A percentile compares a stretch with the other conserved stretches of the same genome.
Conservation (phyloP, 2,113 vertebrate genomes). For the Murina feae region DNA sequence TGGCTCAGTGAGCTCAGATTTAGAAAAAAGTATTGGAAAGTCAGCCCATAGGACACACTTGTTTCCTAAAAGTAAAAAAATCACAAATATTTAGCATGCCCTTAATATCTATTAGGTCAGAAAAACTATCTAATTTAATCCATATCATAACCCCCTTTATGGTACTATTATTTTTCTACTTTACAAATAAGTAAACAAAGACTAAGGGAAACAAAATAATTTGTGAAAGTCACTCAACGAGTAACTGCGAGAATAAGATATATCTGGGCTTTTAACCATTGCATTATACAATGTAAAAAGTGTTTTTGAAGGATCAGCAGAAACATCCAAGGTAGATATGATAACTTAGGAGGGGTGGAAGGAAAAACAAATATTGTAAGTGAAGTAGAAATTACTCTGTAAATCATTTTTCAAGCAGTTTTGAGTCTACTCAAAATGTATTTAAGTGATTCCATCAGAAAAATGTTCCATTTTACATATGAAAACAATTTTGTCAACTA, state of each 20-base stretch:
- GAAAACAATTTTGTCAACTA: conserved; percentile 12
- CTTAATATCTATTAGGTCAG: background rate
- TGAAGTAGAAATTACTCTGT: background rate
- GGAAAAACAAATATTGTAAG: background rate
- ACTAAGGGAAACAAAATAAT: background rate
- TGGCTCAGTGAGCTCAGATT: background rate
- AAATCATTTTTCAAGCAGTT: background rate
- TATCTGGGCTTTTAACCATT: background rate
- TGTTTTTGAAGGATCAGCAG: background rate
- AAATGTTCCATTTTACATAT: background rate
- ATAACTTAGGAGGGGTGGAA: background rate
- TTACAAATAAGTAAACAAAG: conserved; percentile 5
- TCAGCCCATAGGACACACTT: background rate
- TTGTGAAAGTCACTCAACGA: background rate
- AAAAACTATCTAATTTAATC: background rate
- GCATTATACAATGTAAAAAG: background rate
- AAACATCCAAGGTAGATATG: background rate
- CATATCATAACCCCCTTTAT: background rate
- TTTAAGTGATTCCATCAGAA: background rate
- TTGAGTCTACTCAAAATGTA: background rate
- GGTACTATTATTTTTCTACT: background rate
- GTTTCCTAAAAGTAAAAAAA: background rate
- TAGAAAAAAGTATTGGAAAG: background rate
- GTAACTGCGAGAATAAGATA: background rate
- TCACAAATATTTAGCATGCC: background rate